Conservation (phyloP, 2,113 vertebrate genomes). For the Halcyon senegalensis region DNA sequence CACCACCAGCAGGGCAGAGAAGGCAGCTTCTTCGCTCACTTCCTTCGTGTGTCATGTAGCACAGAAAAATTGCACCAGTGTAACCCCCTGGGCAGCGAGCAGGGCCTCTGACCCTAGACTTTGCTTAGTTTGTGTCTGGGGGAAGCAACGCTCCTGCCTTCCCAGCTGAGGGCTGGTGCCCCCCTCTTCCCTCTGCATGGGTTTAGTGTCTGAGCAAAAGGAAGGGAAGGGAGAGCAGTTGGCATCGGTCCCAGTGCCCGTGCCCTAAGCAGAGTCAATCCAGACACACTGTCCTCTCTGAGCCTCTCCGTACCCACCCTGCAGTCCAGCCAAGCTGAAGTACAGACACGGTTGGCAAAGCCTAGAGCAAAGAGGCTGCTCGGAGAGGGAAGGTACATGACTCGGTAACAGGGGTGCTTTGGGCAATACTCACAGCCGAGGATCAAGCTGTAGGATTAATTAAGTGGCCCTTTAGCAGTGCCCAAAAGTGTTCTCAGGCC, state of each 20-base stretch:
- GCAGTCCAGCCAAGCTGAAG: background rate
- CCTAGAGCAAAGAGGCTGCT: background rate
- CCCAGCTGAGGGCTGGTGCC: background rate
- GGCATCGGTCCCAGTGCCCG: background rate
- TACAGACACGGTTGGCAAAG: background rate
- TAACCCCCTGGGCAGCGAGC: background rate
- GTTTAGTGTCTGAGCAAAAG: background rate
- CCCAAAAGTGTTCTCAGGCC: background rate
- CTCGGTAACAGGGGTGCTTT: background rate
- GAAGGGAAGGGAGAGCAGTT: background rate
- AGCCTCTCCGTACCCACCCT: background rate
- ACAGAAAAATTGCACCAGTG: conserved; percentile 40
- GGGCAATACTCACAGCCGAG: background rate
- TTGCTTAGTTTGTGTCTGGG: background rate
- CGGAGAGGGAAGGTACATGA: background rate
- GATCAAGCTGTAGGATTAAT: background rate
- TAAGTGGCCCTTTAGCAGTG: background rate
- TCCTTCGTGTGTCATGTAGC: conserved; percentile 12
- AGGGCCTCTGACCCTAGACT: background rate
- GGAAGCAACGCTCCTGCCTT: background rate
- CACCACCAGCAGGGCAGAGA: background rate
- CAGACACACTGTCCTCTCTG: background rate
- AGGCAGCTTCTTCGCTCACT: conserved; percentile 11
- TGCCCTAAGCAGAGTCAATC: background rate
- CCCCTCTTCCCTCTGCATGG: background rate